Evolutionary conservation across 2,797 vertebrate species (phyloP).

Genomic region (Buphagus erythrorhynchus): DNA sequence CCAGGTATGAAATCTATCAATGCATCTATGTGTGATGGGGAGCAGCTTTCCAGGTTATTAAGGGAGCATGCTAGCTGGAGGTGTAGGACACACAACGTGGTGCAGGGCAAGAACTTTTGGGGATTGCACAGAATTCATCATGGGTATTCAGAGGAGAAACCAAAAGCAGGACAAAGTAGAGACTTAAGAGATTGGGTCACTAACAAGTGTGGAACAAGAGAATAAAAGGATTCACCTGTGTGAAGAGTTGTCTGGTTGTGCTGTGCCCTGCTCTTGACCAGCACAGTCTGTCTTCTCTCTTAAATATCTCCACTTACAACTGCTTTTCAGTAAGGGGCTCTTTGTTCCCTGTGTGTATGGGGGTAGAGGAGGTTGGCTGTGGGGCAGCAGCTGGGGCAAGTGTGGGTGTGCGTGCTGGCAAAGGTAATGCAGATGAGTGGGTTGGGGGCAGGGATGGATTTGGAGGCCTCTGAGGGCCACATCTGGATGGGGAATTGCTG

Average conservation of each 20-base stretch:
- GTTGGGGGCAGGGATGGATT: neutral
- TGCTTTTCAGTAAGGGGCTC: neutral
- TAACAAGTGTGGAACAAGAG: neutral
- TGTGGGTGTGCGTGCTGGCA: neutral
- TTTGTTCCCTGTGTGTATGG: neutral
- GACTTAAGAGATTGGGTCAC: neutral
- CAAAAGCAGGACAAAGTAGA: neutral
- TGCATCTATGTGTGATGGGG: neutral
- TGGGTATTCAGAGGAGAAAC: neutral
- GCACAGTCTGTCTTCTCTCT: neutral
- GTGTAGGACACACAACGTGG: neutral
- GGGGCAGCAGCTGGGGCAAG: neutral
- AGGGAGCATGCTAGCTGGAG: neutral
- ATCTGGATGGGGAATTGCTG: neutral
- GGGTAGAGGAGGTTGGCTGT: neutral
- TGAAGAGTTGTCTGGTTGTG: neutral
- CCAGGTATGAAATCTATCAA: neutral
- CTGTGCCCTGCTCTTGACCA: neutral
- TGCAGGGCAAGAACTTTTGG: neutral
- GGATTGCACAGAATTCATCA: neutral
- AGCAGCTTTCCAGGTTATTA: neutral
- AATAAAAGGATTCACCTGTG: neutral
- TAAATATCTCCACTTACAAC: neutral
- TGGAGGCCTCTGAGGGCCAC: neutral
- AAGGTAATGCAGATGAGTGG: neutral